Evolutionary conservation across 2,888 invertebrate genomes (phyloP).

Genomic region (Noctuana brunneofusca): DNA sequence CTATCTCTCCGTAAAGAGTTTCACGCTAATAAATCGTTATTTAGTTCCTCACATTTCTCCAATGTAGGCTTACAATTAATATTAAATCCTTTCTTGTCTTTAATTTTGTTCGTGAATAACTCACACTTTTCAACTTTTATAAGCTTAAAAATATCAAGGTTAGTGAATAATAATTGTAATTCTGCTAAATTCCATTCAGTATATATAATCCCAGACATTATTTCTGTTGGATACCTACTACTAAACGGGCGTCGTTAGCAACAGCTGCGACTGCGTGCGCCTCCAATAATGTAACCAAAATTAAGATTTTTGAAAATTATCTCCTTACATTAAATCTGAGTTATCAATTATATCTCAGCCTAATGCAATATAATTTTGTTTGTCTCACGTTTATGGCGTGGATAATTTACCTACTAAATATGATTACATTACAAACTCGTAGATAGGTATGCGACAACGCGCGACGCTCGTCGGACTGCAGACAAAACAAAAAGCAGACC

Average conservation of each 20-base stretch:
- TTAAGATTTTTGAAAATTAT: neutral
- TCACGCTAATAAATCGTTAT: no score
- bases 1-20: no score
- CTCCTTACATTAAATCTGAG: neutral
- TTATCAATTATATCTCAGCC: no score
- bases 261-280: neutral
- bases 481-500: neutral
- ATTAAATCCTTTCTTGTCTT: no score
- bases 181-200: neutral
- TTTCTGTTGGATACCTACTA: neutral
- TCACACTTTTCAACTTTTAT: neutral
- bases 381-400: neutral
- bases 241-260: neutral
- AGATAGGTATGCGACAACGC: neutral
- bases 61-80: no score
- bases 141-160: neutral
- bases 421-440: neutral
- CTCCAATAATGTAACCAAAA: neutral
- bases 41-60: no score
- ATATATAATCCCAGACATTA: neutral
- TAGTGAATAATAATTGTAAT: neutral
- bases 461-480: neutral
- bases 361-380: no score
- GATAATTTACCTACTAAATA: neutral
- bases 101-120: no score